These are phyloP conservation scores for Pipistrellus pipistrellus DNA, from an alignment of 2,797 vertebrate genomes.

Conservation along the genomic window DNA sequence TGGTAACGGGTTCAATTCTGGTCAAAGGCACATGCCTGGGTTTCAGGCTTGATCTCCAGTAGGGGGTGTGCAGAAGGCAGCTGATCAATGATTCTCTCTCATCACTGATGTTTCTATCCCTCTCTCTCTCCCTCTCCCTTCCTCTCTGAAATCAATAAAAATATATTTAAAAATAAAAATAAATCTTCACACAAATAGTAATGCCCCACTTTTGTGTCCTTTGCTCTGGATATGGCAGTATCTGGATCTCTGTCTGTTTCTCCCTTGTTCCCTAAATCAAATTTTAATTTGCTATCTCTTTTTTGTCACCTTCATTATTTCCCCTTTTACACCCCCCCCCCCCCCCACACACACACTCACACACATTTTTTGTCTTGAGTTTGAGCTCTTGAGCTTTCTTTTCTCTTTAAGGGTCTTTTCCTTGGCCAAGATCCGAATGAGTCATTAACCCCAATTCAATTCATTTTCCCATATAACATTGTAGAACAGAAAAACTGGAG, in stretches of 20 bases:
- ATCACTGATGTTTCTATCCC: no score
- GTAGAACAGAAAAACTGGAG: slow-evolving; percentile 34
- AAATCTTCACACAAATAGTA: neutral
- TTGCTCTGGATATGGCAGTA: slow-evolving; percentile 47
- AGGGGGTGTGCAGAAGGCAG: no score
- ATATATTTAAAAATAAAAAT: neutral
- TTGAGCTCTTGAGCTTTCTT: slow-evolving; percentile 47
- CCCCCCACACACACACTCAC: no score
- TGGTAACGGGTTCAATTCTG: no score
- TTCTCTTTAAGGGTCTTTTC: slow-evolving; percentile 39
- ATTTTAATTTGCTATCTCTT: slow-evolving; percentile 20
- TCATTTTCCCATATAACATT: slow-evolving; percentile 40
- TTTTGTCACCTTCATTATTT: neutral
- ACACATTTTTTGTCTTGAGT: slow-evolving; percentile 22
- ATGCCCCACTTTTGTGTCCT: neutral
- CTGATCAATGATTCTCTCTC: no score
- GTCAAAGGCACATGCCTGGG: no score
- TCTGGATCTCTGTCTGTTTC: neutral
- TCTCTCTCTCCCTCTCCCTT: no score
- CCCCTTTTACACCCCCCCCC: no score
- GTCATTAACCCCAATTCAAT: slow-evolving; percentile 15
- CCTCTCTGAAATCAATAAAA: neutral
- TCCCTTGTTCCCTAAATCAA: neutral
- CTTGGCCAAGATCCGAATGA: slow-evolving; percentile 40
- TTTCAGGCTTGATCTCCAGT: no score